A percentile compares a stretch with the other conserved stretches of the same genome.
These are phyloP conservation scores for Haliclona indistincta DNA, from an alignment of 37 sponge, comb jelly and placozoan species.

Conservation along the genomic window DNA sequence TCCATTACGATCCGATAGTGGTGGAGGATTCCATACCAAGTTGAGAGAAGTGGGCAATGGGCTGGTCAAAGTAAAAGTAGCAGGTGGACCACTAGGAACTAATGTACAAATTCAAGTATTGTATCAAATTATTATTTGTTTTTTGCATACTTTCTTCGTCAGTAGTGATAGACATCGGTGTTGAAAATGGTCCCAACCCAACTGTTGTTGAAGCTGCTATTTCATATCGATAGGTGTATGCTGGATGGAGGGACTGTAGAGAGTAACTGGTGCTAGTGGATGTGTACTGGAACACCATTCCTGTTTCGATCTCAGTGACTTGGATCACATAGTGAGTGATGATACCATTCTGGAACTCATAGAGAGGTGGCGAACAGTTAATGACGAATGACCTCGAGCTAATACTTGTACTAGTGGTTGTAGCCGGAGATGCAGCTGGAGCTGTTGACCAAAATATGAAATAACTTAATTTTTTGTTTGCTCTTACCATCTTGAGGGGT, in stretches of 20 bases:
- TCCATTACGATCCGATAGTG: conserved; percentile 8
- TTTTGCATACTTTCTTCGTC: conserved; percentile 42
- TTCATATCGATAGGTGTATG: conserved; percentile 36
- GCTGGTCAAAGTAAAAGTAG: neutral
- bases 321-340: conserved; percentile 17
- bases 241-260: conserved; percentile 33
- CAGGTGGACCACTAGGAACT: conserved; percentile 25
- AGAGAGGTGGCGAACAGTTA: conserved; percentile 2
- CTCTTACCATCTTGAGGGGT: conserved; percentile 34
- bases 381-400: neutral
- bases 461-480: too few relatives aligned
- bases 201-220: conserved; percentile 36
- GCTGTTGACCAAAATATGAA: neutral
- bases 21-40: conserved; percentile 1
- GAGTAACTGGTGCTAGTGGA: neutral
- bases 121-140: neutral
- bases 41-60: neutral
- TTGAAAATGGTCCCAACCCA: conserved; percentile 35
- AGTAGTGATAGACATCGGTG: neutral
- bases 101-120: neutral
- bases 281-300: neutral
- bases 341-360: conserved; percentile 21
- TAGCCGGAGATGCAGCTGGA: neutral
- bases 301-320: conserved; percentile 10
- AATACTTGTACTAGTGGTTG: neutral